Percentiles rank a stretch among this genome's conserved stretches.
Conservation (phyloP, 2,888 invertebrate genomes). For the Tachina lurida region DNA sequence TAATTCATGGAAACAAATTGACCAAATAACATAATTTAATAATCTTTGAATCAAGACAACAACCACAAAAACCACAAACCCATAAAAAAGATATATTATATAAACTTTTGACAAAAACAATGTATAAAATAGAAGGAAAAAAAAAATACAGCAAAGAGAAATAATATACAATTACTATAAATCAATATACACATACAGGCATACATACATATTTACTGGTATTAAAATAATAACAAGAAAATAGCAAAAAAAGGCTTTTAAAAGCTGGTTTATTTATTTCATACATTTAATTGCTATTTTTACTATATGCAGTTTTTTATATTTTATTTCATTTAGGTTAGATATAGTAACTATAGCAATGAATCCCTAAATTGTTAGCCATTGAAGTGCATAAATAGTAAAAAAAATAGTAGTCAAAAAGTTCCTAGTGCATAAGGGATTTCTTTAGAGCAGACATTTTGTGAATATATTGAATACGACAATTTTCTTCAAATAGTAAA, state of each 20-base stretch:
- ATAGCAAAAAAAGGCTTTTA: background rate
- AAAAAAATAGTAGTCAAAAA: conserved; percentile 52
- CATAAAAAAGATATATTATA: conserved; percentile 23
- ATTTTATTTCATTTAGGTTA: background rate
- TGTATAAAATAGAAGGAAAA: conserved; percentile 39
- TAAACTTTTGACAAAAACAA: conserved; percentile 11
- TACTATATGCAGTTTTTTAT: conserved; percentile 3
- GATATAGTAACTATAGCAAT: background rate
- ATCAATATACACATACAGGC: background rate
- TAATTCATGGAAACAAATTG: conserved; percentile 50
- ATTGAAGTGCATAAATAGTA: background rate
- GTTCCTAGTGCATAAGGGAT: conserved; percentile 50
- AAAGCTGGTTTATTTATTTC: conserved; percentile 1
- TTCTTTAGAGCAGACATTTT: background rate
- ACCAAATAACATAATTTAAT: conserved; percentile 58
- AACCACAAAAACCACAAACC: conserved; percentile 36
- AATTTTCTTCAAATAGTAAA: background rate
- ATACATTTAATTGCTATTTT: background rate
- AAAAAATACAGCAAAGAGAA: background rate
- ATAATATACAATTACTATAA: conserved; percentile 16
- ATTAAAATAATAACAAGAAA: background rate
- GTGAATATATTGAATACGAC: background rate
- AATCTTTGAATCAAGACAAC: conserved; percentile 25
- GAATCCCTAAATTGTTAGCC: background rate
- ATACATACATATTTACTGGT: background rate